These are phyloP conservation scores for Parapristionchus giblindavisi DNA, from an alignment of 2,888 invertebrate genomes.

Conservation along the genomic window DNA sequence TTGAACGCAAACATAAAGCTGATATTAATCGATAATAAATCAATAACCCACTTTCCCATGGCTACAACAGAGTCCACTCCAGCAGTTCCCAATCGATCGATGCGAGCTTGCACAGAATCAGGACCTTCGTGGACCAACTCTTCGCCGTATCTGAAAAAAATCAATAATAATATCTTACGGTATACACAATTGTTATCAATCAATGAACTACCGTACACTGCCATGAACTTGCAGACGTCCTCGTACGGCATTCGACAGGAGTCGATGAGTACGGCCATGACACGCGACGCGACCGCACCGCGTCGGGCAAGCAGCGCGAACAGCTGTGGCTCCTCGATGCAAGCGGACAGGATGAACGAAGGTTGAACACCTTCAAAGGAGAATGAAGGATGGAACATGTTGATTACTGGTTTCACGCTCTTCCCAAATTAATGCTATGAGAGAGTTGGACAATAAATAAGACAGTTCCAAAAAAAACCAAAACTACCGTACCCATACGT, in stretches of 20 bases:
- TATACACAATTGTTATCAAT: not conserved
- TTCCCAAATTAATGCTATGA: too few species aligned
- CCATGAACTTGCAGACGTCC: conserved; percentile 27
- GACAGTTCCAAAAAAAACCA: too few species aligned
- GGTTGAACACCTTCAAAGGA: conserved; percentile 33
- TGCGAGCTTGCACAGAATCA: conserved; percentile 30
- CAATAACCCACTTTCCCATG: conserved; percentile 37
- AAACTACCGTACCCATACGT: too few species aligned
- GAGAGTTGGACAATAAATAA: too few species aligned
- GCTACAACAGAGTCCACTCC: conserved; percentile 42
- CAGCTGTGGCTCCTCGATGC: conserved; percentile 22
- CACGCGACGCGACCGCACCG: conserved; percentile 7
- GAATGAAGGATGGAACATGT: too few species aligned
- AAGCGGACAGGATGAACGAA: conserved; percentile 25
- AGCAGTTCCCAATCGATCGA: conserved; percentile 44
- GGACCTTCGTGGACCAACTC: conserved; percentile 43
- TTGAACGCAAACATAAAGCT: too few species aligned
- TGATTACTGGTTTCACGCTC: too few species aligned
- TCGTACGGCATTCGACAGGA: conserved; percentile 34
- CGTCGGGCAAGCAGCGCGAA: conserved; percentile 28
- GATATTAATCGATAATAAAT: too few species aligned
- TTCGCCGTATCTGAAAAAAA: conserved; percentile 41
- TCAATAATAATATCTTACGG: not conserved
- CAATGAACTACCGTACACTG: not conserved
- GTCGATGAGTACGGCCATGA: conserved; percentile 26